A percentile compares a stretch with the other conserved stretches of the same genome.
Evolutionary conservation across 2,888 invertebrate species (phyloP).

Genomic region (Lithophane leautieri): DNA sequence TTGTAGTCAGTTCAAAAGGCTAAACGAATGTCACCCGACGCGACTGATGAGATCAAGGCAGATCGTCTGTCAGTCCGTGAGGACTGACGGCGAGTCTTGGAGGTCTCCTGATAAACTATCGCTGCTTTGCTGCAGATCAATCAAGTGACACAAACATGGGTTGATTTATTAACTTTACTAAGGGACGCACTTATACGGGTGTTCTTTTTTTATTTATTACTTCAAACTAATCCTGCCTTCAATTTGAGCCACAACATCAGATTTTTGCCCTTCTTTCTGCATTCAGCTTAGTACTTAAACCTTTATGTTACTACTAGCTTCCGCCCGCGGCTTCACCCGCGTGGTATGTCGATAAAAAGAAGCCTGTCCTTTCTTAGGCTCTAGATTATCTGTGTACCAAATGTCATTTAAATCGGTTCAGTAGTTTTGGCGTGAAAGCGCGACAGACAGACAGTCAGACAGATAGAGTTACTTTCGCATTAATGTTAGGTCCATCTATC

Average conservation of each 20-base stretch:
- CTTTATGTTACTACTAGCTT: too few relatives aligned
- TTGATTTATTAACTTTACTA: neutral
- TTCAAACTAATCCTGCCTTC: neutral
- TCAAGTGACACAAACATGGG: neutral
- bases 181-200: too few relatives aligned
- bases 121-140: constrained; percentile 2
- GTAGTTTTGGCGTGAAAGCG: too few relatives aligned
- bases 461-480: too few relatives aligned
- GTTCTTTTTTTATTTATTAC: neutral
- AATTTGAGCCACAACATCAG: neutral
- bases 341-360: too few relatives aligned
- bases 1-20: constrained; percentile 22
- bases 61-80: constrained; percentile 12
- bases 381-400: too few relatives aligned
- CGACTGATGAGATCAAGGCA: constrained; percentile 43
- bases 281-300: too few relatives aligned
- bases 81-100: neutral
- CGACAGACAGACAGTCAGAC: too few relatives aligned
- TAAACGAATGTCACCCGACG: neutral
- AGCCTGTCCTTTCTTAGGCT: too few relatives aligned
- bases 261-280: neutral
- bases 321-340: too few relatives aligned
- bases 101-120: constrained; percentile 10
- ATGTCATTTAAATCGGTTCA: too few relatives aligned
- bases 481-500: neutral